A percentile compares a stretch with the other conserved stretches of the same genome.
phyloP scores from a whole-genome alignment of 1,140 invertebrate genomes.

The Achatina immaculata region DNA sequence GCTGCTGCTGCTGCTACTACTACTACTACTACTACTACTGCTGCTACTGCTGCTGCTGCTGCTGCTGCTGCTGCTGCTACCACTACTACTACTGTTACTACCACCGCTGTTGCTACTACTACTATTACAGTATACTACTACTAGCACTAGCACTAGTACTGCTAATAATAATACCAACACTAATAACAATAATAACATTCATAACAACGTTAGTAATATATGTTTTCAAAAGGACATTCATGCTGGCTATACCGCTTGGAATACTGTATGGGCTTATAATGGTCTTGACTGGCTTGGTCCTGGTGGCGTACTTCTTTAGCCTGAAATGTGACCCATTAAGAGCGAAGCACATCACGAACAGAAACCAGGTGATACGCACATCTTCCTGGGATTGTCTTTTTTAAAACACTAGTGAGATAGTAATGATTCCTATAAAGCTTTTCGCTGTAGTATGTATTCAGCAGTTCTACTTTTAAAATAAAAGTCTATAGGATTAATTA shows the following conservation, averaged over 20 bases:
- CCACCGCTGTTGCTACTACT: conserved; percentile 7
- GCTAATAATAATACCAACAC: neutral
- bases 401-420: neutral
- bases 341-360: conserved; percentile 38
- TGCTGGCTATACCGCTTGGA: neutral
- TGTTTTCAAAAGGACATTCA: neutral
- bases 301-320: conserved; percentile 38
- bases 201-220: too few species aligned
- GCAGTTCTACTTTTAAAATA: neutral
- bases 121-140: neutral
- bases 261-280: neutral
- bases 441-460: neutral
- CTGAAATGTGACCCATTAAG: conserved; percentile 39
- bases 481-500: neutral
- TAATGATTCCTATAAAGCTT: neutral
- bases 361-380: conserved; percentile 38
- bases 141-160: conserved; percentile 6
- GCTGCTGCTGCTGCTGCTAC: conserved; percentile 6
- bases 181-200: neutral
- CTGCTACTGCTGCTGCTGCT: conserved; percentile 15
- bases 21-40: conserved; percentile 26
- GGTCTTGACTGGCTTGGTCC: conserved; percentile 31
- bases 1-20: conserved; percentile 16
- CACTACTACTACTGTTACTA: conserved; percentile 22
- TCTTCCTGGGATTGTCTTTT: neutral